Evolutionary conservation across 2,888 invertebrate genomes (phyloP), one percentile per base, ranked within the genome.

Genomic region (Diarsia mendica): DNA sequence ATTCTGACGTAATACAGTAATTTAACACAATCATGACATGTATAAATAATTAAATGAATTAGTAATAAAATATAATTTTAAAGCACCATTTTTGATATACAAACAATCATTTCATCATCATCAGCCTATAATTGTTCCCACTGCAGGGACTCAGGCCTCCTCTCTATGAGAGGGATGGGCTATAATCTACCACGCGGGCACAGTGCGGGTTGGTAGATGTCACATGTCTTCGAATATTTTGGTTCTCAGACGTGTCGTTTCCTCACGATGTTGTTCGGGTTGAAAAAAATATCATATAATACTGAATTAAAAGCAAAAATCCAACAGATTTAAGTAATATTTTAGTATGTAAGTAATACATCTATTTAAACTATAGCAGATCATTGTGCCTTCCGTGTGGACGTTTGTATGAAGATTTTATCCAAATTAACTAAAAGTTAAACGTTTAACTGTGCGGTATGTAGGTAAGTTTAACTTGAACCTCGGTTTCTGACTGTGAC

Each of bases 361-460:
- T 23, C 28, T 74, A 74, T 72, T 58, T 61, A 49, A 72, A 63
- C 39, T 6, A 20, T 75, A 72, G 80, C 44, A 53, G 53, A 67
- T 11, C 28, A 72, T 63, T 68, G 83, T 83, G 83, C 83, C 83
- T 83, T 83, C 58, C 15, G 68, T 67, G 63, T 75, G 63, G 33
- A 58, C 39, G 68, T 65, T 73, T 72, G 46, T 69, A 79, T 72
- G 67, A 63, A 64, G 66, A 58, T 65, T 70, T 75, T 70, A 75
- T 79, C 48, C 8, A 78, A 76, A 58, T 51, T 72, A 83, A 79
- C 66, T 74, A 33, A 49, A 66, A 75, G 49, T 68, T 72, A 20
- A 67, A 44, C n/a, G 18, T 6, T 51, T 18, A 51, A 75, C 69
- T 84, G 84, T 83, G 84, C 80, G 82, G 64, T 84, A 75, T 60